A percentile compares a stretch with the other conserved stretches of the same genome.
Conservation (phyloP, 2,888 invertebrate species). For the Bimastos eiseni region DNA sequence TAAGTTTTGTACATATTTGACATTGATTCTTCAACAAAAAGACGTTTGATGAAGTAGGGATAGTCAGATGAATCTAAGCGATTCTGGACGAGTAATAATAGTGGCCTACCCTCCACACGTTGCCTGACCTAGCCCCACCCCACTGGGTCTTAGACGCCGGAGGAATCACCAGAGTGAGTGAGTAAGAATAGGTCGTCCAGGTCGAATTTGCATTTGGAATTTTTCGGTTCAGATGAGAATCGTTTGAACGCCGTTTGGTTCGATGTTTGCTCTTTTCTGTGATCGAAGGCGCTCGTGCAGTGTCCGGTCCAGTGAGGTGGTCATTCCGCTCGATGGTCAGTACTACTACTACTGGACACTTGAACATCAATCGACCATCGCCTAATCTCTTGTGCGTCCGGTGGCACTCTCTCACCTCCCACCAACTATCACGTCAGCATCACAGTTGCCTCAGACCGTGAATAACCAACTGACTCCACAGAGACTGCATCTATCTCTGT, state of each 20-base stretch:
- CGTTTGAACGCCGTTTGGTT: background rate
- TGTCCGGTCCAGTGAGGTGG: background rate
- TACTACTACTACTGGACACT: background rate
- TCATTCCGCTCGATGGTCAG: background rate
- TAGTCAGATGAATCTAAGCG: too few species aligned
- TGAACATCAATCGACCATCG: background rate
- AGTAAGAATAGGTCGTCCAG: background rate
- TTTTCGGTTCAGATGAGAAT: slow-evolving; percentile 2
- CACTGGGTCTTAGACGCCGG: background rate
- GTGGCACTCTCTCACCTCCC: slow-evolving; percentile 2
- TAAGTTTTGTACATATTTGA: too few species aligned
- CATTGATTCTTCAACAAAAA: too few species aligned
- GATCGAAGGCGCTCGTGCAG: background rate
- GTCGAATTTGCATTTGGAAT: background rate
- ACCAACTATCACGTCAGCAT: background rate
- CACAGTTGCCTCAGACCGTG: background rate
- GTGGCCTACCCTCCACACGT: background rate
- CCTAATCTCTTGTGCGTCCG: slow-evolving; percentile 1
- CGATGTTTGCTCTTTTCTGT: background rate
- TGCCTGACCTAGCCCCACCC: background rate
- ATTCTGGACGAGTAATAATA: background rate
- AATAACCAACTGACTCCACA: background rate
- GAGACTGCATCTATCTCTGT: background rate
- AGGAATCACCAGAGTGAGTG: background rate
- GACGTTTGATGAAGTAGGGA: too few species aligned